Evolutionary conservation across 2,797 vertebrate genomes (phyloP).

Genomic region (Neostethus bicornis): DNA sequence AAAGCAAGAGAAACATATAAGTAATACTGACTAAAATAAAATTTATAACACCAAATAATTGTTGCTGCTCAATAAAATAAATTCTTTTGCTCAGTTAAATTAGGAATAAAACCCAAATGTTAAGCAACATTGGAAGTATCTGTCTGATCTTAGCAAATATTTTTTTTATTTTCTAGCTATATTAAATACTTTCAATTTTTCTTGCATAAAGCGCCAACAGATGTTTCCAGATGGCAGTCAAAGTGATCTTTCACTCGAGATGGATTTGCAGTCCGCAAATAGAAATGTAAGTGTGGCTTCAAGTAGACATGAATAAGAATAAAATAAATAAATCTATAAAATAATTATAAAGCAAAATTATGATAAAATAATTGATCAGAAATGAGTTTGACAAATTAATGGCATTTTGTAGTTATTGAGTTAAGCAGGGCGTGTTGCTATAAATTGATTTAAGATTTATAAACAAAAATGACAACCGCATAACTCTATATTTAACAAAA

Average conservation of each 20-base stretch:
- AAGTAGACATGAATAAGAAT: neutral
- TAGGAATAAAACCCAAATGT: neutral
- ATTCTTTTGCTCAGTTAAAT: neutral
- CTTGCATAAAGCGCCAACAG: slow-evolving; percentile 72
- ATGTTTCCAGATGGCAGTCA: slow-evolving; percentile 76
- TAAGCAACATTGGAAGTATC: no score
- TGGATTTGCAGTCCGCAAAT: slow-evolving; percentile 41
- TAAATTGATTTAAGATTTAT: no score
- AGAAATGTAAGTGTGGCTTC: slow-evolving; percentile 54
- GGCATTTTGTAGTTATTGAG: neutral
- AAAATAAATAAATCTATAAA: neutral
- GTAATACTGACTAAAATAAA: no score
- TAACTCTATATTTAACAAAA: neutral
- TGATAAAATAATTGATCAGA: no score
- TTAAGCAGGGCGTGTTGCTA: no score
- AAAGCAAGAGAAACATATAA: no score
- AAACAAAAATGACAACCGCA: no score
- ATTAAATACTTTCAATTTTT: neutral
- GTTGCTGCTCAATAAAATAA: neutral
- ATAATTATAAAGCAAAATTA: no score
- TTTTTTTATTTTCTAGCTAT: neutral
- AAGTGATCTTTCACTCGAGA: slow-evolving; percentile 64
- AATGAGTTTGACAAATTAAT: neutral
- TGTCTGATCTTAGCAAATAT: neutral
- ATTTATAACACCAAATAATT: no score